Base-by-base conservation (phyloP, 2,113 vertebrate species). In the Platichthys stellatus region DNA sequence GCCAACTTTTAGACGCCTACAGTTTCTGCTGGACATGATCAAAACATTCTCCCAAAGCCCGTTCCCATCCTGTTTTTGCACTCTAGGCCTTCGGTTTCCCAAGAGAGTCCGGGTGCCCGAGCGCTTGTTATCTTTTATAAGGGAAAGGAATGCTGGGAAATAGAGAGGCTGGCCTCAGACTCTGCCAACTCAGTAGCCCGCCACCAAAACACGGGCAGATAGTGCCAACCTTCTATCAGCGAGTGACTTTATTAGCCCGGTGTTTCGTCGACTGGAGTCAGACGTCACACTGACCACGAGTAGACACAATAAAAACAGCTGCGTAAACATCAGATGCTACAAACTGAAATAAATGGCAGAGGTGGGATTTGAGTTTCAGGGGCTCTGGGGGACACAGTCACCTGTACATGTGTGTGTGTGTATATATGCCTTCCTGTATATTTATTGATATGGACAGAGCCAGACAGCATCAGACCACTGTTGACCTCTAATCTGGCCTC, bases 41-140 rank as follows among this genome's bases (percentile, higher is more conserved):
- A 86, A 83, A 87, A 85, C 78, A 73, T 40, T 68, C 69, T 85
- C 83, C 84, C 67, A 63, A 76, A 75, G 88, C 72, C 76, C 65
- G 65, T 91, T 90, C 88, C 84, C 90, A 92, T 90, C 88, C 82
- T 90, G 85, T 90, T 92, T 91, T 82, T 89, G 59, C 84, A 82
- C 80, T 72, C 61, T 61, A 18, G 58, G 58, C 67, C 73, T 65
- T 71, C 75, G 10, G 38, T 66, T 85, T 84, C 85, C 82, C 75
- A 81, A 76, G 79, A 87, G 86, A 75, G 68, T 60, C 69, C 69
- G 51, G 12, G 67, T 77, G 66, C 53, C 62, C 68, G 64, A 68
- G 82, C 51, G 31, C 64, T 80, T 90, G 78, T 93, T 91, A 81
- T 93, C 81, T 84, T 91, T 76, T 82, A 82, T 81, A 73, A 67